Percentiles rank a stretch among this genome's conserved stretches.
Evolutionary conservation across 2,113 vertebrate genomes (phyloP).

Genomic region (Odontophorus gujanensis): DNA sequence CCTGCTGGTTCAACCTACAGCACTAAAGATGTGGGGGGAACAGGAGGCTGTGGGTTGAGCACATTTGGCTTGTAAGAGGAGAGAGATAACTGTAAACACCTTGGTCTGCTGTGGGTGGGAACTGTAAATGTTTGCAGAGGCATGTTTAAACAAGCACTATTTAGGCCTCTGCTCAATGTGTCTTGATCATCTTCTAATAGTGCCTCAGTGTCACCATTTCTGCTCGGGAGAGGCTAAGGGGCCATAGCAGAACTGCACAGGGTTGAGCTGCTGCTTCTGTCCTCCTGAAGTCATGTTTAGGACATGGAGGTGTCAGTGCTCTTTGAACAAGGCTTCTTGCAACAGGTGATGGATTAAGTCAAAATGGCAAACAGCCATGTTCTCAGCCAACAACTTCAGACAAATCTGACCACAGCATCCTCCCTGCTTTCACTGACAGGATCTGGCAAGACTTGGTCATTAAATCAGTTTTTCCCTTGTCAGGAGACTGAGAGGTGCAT

Average conservation of each 20-base stretch:
- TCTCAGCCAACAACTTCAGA: neutral
- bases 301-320: neutral
- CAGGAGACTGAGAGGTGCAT: neutral
- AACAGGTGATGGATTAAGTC: neutral
- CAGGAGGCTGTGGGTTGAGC: neutral
- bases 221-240: neutral
- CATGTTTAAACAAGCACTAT: neutral
- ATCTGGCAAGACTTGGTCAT: slow-evolving; percentile 35
- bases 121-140: neutral
- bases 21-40: neutral
- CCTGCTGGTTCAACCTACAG: neutral
- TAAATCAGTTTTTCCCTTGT: slow-evolving; percentile 22
- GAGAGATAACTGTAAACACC: neutral
- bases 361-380: neutral
- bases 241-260: neutral
- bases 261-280: neutral
- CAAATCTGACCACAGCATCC: neutral
- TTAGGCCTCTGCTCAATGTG: neutral
- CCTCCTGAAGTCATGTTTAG: neutral
- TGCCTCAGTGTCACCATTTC: neutral
- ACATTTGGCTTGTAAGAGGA: neutral
- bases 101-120: neutral
- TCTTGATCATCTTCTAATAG: neutral
- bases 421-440: neutral
- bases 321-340: neutral